These are phyloP conservation scores for Eupeodes corollae DNA, from an alignment of 1,140 invertebrate species.

Conservation along the genomic window DNA sequence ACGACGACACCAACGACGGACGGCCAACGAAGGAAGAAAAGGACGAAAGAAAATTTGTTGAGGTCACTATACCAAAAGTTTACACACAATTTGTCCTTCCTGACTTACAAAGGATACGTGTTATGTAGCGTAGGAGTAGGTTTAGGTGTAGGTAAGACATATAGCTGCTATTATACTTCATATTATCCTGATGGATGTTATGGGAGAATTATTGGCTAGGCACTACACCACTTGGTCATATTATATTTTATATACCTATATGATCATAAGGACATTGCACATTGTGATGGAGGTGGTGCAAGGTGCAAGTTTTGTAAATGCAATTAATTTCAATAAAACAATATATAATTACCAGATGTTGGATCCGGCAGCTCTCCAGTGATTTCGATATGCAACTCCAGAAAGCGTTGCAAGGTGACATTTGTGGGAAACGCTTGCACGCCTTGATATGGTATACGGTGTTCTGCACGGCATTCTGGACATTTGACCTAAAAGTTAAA, in stretches of 20 bases:
- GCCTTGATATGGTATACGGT: conserved; percentile 92
- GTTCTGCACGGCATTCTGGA: conserved; percentile 96
- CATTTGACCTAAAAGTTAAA: conserved; percentile 83
- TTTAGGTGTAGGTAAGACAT: neutral
- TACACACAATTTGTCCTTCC: too few species aligned
- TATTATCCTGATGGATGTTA: too few species aligned
- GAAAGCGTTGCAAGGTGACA: conserved; percentile 87
- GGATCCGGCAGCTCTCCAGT: conserved; percentile 83
- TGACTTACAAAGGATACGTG: neutral
- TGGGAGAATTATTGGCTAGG: too few species aligned
- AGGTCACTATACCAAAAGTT: too few species aligned
- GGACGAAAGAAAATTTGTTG: too few species aligned
- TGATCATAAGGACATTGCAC: too few species aligned
- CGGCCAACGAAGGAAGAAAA: too few species aligned
- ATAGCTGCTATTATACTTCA: too few species aligned
- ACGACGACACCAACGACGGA: too few species aligned
- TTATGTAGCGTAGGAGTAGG: neutral
- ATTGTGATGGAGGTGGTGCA: neutral
- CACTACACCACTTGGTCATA: too few species aligned
- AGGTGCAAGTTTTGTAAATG: too few species aligned
- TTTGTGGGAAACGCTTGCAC: conserved; percentile 93
- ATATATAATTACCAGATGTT: conserved; percentile 47
- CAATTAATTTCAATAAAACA: neutral
- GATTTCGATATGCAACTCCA: conserved; percentile 90
- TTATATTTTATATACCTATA: too few species aligned